These are phyloP conservation scores for Tuberolachnus salignus DNA, from an alignment of 2,888 invertebrate species.

Conservation along the genomic window DNA sequence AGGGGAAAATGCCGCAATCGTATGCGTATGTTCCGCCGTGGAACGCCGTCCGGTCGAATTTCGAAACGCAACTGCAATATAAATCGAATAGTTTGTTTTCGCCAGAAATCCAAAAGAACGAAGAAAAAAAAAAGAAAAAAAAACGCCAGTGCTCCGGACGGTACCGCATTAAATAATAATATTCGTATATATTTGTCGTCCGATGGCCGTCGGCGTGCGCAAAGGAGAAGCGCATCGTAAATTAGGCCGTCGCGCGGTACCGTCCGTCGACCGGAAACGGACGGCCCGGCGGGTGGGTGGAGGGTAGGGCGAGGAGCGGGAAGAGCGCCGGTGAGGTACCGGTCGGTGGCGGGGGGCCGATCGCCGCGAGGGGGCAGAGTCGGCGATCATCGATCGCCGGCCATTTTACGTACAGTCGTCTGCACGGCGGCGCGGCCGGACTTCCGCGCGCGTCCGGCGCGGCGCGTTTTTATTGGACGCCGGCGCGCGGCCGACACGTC, in stretches of 20 bases:
- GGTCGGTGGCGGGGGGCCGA: not conserved
- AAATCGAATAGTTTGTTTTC: too few relatives aligned
- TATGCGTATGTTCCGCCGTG: too few relatives aligned
- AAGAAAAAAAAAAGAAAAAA: too few relatives aligned
- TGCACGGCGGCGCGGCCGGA: conserved; percentile 35
- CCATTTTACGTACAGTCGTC: conserved; percentile 28
- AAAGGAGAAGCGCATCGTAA: too few relatives aligned
- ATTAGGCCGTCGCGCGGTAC: not conserved
- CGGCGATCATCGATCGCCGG: conserved; percentile 35
- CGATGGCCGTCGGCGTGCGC: not conserved
- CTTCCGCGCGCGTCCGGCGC: conserved; percentile 44
- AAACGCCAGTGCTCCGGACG: too few relatives aligned
- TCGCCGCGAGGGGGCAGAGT: not conserved
- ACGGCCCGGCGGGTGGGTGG: not conserved
- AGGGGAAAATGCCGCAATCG: too few relatives aligned
- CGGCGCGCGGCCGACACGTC: conserved; percentile 38
- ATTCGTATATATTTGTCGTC: too few relatives aligned
- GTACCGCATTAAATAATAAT: too few relatives aligned
- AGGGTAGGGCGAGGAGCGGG: not conserved
- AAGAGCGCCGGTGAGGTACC: not conserved
- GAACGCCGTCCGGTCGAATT: too few relatives aligned
- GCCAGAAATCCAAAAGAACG: too few relatives aligned
- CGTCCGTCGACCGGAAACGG: not conserved
- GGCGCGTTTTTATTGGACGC: conserved; percentile 52
- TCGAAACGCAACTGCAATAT: too few relatives aligned